Base-by-base conservation (phyloP, 2,888 invertebrate genomes). In the Eupelmus urozonus region DNA sequence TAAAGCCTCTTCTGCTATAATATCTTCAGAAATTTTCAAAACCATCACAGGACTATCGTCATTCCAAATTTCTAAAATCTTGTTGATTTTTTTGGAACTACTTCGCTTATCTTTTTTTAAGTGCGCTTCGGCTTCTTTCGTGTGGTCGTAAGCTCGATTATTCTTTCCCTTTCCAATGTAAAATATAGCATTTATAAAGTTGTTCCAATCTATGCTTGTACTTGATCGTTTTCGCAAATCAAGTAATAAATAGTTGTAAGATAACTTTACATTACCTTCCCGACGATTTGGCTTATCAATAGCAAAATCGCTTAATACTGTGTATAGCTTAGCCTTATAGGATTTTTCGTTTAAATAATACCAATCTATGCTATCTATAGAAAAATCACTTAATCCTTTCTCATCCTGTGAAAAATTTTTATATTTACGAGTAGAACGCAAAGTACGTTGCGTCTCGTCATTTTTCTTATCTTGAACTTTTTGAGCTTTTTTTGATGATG, bases 91-190 rank as follows among this genome's bases (percentile, higher is more conserved):
- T 53, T 90, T 88, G 27, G 40, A 25, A 70, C 89, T 88, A 13
- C 45, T 82, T n/a, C 34, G 1, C 90, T 88, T 69, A 90, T 90
- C 1, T 90, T 90, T 0, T 87, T 91, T 93, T 93, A 94, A 0
- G 92, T 85, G 2, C 0, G 92, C 92, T n/a, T 45, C 29, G 0
- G 98, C 98, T 87, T 98, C 96, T 87, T 97, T 96, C 5, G 98
- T 91, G 90, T 99, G 99, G 0, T 94, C 93, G 85, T 96, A 96
- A 0, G 98, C 97, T 3, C 98, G 91, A 0, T 95, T 93, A 29
- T 95, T 93, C 88, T 96, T 97, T 74, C 98, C 98, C 91, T 98
- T 98, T 0, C 99, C 99, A 27, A 99, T 94, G 88, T 99, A 99
- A 90, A 99, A 99, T 80, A 99, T 94, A 0, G 97, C 93, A 60